These are phyloP conservation scores for Caerostris darwini DNA, from an alignment of 1,140 invertebrate genomes.

Conservation along the genomic window DNA sequence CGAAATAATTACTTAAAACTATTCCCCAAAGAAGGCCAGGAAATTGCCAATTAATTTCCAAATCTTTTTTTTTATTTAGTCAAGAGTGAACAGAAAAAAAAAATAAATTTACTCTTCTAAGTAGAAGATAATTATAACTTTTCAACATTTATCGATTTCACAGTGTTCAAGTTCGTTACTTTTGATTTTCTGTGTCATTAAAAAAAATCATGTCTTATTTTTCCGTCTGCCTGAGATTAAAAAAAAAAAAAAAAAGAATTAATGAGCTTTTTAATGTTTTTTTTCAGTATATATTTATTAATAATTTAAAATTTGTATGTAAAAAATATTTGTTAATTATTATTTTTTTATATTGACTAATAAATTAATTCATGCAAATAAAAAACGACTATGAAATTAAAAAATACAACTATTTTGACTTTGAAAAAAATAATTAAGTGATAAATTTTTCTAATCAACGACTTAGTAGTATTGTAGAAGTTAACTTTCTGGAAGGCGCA, in stretches of 20 bases:
- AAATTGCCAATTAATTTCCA: slow-evolving; percentile 51
- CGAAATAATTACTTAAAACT: slow-evolving; percentile 38
- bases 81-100: not conserved
- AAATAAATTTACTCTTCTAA: slow-evolving; percentile 1
- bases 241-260: not conserved
- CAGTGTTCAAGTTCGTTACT: not conserved
- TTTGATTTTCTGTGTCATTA: not conserved
- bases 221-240: not conserved
- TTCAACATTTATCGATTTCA: not conserved
- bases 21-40: not conserved
- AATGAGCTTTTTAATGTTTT: not conserved
- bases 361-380: too few species aligned
- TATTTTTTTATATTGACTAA: too few species aligned
- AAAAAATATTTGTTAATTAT: not conserved
- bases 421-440: too few species aligned
- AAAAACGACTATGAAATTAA: too few species aligned
- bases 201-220: not conserved
- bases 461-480: too few species aligned
- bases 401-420: too few species aligned
- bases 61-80: not conserved
- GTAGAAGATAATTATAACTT: not conserved
- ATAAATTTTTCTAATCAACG: too few species aligned
- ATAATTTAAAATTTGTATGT: not conserved
- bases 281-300: not conserved
- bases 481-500: too few species aligned